Evolutionary conservation across 2,888 invertebrate genomes (phyloP).

Genomic region (Metacarcinus magister): DNA sequence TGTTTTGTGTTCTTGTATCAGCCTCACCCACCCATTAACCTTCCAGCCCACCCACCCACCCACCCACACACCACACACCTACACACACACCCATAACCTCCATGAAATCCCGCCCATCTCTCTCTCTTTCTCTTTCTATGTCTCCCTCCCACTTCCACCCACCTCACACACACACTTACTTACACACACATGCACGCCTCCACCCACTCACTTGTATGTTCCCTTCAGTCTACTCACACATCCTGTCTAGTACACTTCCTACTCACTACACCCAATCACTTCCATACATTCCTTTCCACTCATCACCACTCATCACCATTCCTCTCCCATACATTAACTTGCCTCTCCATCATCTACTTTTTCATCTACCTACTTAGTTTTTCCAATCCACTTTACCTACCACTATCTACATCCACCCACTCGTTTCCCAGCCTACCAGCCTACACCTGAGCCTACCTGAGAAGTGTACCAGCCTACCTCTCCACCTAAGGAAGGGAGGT

Average conservation of each 20-base stretch:
- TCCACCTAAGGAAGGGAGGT: not conserved
- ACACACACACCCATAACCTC: not conserved
- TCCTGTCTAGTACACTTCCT: not conserved
- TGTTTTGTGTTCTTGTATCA: not conserved
- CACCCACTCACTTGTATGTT: not conserved
- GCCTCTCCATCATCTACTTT: not conserved
- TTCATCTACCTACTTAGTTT: not conserved
- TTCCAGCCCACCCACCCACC: not conserved
- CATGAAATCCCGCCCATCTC: not conserved
- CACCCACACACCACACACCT: not conserved
- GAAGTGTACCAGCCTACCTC: not conserved
- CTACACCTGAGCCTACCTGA: not conserved
- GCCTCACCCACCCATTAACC: not conserved
- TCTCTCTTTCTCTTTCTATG: not conserved
- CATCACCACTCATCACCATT: not conserved
- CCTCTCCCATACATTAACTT: not conserved
- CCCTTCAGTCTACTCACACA: not conserved
- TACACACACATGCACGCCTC: too few species aligned
- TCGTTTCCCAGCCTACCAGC: not conserved
- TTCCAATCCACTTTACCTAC: not conserved
- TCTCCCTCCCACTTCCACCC: conserved; percentile 50
- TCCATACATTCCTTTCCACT: not conserved
- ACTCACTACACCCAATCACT: not conserved
- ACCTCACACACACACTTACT: not conserved
- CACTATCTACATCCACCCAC: not conserved